Percentiles rank a stretch among this genome's conserved stretches.
Conservation (phyloP, 2,888 invertebrate genomes). For the Malachius bipustulatus region DNA sequence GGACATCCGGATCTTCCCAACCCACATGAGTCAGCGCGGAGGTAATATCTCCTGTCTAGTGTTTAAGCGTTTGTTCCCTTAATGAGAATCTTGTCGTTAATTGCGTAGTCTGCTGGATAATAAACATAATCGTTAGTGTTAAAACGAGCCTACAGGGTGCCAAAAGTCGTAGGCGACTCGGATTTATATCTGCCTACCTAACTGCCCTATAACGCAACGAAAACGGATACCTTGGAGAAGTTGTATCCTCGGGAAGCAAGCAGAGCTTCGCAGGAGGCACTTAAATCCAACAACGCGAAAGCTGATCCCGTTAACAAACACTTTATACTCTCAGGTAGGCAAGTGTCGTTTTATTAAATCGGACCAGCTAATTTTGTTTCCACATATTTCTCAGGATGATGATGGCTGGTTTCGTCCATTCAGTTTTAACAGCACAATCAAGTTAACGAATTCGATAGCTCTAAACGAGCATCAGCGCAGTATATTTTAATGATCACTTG, state of each 20-base stretch:
- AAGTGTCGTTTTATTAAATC: constrained; percentile 3
- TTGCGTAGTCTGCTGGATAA: constrained; percentile 30
- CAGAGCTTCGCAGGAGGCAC: background rate
- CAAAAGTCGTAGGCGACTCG: background rate
- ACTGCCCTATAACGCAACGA: background rate
- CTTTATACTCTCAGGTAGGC: background rate
- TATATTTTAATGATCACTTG: too few relatives aligned
- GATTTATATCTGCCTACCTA: background rate
- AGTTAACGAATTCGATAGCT: too few relatives aligned
- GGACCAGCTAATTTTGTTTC: background rate
- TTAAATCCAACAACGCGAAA: background rate
- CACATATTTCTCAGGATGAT: background rate
- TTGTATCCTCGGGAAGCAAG: background rate
- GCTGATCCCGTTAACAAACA: background rate
- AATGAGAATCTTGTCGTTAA: constrained; percentile 31
- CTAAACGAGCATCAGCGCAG: too few relatives aligned
- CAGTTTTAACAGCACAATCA: too few relatives aligned
- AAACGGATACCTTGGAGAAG: constrained; percentile 1
- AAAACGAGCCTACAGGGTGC: constrained; percentile 14
- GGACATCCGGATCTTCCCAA: too few relatives aligned
- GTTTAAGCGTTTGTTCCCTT: constrained; percentile 26
- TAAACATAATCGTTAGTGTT: constrained; percentile 31
- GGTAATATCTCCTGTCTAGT: constrained; percentile 5
- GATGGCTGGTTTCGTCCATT: background rate
- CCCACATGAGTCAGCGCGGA: background rate